phyloP scores from a whole-genome alignment of 2,888 invertebrate species.

The Heliconius charithonia region DNA sequence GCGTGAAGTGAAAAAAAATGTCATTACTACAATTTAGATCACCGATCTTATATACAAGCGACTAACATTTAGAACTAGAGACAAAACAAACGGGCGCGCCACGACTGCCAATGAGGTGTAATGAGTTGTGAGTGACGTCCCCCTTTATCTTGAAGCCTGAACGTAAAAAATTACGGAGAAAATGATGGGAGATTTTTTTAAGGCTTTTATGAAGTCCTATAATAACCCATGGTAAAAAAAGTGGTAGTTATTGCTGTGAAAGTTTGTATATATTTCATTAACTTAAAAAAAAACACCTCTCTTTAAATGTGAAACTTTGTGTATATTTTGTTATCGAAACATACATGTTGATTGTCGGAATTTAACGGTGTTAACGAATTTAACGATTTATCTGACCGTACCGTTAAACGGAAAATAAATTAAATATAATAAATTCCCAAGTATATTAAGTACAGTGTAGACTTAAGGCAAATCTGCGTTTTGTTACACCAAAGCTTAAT shows the following conservation, averaged over 20 bases:
- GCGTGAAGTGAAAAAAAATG: background rate
- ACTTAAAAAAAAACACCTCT: no score
- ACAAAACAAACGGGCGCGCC: constrained; percentile 36
- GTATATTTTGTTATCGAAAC: no score
- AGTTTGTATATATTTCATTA: background rate
- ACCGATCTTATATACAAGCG: background rate
- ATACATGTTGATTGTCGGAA: no score
- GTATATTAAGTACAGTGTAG: no score
- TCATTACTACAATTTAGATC: background rate
- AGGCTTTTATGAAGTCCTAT: constrained; percentile 4
- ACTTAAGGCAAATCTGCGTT: no score
- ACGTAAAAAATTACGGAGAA: constrained; percentile 33
- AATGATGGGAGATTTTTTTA: constrained; percentile 28
- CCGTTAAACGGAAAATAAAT: no score
- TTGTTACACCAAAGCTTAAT: no score
- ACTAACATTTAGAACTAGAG: background rate
- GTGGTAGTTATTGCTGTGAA: background rate
- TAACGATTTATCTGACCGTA: no score
- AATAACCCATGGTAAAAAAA: background rate
- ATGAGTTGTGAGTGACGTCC: constrained; percentile 41
- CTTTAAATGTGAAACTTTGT: no score
- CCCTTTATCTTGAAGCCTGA: constrained; percentile 35
- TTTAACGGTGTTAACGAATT: no score
- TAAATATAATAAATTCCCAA: background rate
- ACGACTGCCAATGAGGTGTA: constrained; percentile 41